These are phyloP conservation scores for Lysandra bellargus DNA, from an alignment of 2,888 invertebrate genomes.

Conservation along the genomic window DNA sequence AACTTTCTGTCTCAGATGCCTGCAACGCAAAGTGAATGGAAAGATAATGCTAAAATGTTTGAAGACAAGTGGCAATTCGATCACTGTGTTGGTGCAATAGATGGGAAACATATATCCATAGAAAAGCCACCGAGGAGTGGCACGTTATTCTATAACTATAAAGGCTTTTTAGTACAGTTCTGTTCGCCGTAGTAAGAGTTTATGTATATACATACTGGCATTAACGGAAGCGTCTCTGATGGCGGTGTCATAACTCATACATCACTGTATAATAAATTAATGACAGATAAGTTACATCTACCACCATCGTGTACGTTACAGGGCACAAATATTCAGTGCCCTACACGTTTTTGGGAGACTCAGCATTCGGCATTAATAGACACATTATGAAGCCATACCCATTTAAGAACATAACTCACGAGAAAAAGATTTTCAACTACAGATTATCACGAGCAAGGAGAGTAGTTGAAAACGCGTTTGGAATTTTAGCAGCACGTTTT, in stretches of 20 bases:
- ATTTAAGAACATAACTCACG: conserved; percentile 36
- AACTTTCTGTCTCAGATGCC: conserved; percentile 27
- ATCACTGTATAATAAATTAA: conserved; percentile 26
- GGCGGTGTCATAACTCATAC: conserved; percentile 35
- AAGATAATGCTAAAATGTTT: conserved; percentile 28
- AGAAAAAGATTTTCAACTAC: conserved; percentile 26
- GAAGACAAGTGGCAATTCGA: conserved; percentile 41
- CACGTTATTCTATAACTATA: conserved; percentile 43
- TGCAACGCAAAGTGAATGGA: conserved; percentile 21
- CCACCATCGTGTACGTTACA: conserved; percentile 32
- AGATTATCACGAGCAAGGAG: conserved; percentile 32
- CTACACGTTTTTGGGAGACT: conserved; percentile 38
- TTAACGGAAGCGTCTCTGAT: conserved; percentile 33
- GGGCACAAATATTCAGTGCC: conserved; percentile 39
- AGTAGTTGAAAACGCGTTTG: conserved; percentile 33
- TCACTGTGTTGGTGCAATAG: conserved; percentile 41
- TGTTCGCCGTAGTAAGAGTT: too few relatives aligned
- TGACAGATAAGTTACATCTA: conserved; percentile 22
- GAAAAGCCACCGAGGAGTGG: conserved; percentile 41
- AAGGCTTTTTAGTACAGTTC: conserved; percentile 40
- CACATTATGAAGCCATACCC: conserved; percentile 39
- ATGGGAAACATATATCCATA: conserved; percentile 43
- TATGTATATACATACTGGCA: too few relatives aligned
- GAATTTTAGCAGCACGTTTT: conserved; percentile 35
- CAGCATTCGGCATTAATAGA: conserved; percentile 36